Conservation (phyloP, 2,888 invertebrate genomes). For the Cephus nigrinus region DNA sequence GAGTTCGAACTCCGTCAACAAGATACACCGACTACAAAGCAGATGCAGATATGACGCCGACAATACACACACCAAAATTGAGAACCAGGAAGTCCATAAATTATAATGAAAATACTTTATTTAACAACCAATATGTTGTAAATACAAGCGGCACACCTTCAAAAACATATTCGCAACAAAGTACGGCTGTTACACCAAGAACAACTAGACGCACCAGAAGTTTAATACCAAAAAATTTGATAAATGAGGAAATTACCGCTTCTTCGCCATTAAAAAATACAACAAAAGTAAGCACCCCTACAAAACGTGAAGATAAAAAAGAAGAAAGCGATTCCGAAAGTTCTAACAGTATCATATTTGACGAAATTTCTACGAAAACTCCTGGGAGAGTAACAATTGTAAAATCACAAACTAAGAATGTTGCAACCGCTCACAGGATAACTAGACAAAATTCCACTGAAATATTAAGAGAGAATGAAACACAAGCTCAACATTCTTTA, state of each 20-base stretch:
- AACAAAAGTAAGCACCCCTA: not conserved
- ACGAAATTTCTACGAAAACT: not conserved
- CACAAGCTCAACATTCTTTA: not conserved
- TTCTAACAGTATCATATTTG: not conserved
- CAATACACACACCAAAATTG: not conserved
- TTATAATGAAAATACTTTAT: not conserved
- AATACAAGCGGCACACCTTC: not conserved
- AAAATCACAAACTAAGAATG: not conserved
- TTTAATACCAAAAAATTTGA: not conserved
- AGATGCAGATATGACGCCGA: not conserved
- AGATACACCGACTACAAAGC: not conserved
- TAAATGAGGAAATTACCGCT: not conserved
- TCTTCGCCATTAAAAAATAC: not conserved
- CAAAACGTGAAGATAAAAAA: not conserved
- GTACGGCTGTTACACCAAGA: conserved; percentile 4
- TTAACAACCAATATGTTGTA: not conserved
- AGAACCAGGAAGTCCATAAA: not conserved
- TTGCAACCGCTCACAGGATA: not conserved
- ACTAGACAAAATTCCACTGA: not conserved
- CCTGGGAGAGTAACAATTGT: not conserved
- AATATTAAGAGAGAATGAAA: not conserved
- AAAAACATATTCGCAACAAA: not conserved
- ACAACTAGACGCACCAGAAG: conserved; percentile 5
- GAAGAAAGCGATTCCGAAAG: not conserved
- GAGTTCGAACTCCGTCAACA: conserved; percentile 4